A percentile compares a stretch with the other conserved stretches of the same genome.
These are phyloP conservation scores for Drosophila nigrodunni DNA, from an alignment of 1,140 invertebrate genomes.

Conservation along the genomic window DNA sequence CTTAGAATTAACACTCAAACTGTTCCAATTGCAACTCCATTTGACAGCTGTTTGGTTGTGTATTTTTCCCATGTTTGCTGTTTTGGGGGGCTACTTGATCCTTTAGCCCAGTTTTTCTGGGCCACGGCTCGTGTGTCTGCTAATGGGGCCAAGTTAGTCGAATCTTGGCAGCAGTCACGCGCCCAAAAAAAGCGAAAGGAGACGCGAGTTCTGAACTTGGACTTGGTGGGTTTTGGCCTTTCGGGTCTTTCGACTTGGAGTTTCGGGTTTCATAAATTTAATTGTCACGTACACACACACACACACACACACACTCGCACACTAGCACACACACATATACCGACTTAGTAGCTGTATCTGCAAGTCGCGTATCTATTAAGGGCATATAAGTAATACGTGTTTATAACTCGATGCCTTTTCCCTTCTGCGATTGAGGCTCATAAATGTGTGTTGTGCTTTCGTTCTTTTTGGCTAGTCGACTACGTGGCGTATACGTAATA, in stretches of 20 bases:
- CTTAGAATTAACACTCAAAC: not conserved
- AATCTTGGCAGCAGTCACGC: constrained; percentile 67
- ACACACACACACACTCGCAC: constrained; percentile 39
- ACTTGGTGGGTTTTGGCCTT: constrained; percentile 24
- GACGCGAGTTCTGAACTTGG: constrained; percentile 44
- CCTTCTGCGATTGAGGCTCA: constrained; percentile 49
- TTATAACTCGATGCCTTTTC: constrained; percentile 57
- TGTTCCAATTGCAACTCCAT: constrained; percentile 16
- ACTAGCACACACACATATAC: not conserved
- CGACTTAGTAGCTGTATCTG: constrained; percentile 6
- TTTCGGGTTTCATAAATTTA: constrained; percentile 77
- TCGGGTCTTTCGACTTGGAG: constrained; percentile 4
- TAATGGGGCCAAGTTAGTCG: constrained; percentile 64
- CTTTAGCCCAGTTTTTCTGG: constrained; percentile 12
- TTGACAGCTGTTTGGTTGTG: constrained; percentile 29
- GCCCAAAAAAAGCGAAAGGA: constrained; percentile 31
- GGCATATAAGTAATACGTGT: constrained; percentile 67
- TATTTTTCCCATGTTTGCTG: constrained; percentile 12
- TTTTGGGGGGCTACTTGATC: constrained; percentile 27
- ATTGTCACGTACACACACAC: constrained; percentile 76
- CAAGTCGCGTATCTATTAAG: constrained; percentile 29
- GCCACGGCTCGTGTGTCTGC: constrained; percentile 31
- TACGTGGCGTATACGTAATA: constrained; percentile 62
- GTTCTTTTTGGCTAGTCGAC: constrained; percentile 1
- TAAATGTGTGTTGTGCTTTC: constrained; percentile 45